Evolutionary conservation across 2,113 vertebrate species (phyloP).

Genomic region (Apteryx mantelli): DNA sequence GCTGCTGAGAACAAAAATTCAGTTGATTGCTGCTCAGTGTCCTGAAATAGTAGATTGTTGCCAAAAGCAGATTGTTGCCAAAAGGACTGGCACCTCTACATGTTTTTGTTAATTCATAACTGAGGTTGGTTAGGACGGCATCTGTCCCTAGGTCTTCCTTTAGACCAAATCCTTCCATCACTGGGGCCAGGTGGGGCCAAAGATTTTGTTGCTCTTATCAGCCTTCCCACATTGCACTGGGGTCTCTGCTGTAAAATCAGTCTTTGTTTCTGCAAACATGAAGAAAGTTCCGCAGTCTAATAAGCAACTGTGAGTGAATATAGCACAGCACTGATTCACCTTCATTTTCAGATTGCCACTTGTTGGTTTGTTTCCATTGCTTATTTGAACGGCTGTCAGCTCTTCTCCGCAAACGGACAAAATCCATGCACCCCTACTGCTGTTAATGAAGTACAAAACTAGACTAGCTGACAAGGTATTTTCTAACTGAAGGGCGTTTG

Average conservation of each 20-base stretch:
- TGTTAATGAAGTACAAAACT: background rate
- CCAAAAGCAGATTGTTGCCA: background rate
- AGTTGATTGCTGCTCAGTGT: background rate
- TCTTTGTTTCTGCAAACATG: background rate
- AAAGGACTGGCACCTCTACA: background rate
- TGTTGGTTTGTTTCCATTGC: background rate
- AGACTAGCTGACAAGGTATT: background rate
- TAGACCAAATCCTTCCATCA: background rate
- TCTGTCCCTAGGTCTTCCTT: background rate
- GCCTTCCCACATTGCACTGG: background rate
- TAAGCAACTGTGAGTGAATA: background rate
- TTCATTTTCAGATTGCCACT: background rate
- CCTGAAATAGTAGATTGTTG: background rate
- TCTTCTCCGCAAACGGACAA: background rate
- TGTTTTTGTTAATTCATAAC: background rate
- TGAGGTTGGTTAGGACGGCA: background rate
- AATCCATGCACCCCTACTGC: background rate
- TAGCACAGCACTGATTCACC: background rate
- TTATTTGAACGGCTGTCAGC: background rate
- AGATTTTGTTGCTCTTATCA: background rate
- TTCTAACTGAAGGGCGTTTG: background rate
- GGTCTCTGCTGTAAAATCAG: background rate
- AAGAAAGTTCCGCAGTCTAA: background rate
- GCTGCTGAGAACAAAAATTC: background rate
- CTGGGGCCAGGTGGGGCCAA: background rate